Evolutionary conservation across 2,888 invertebrate genomes (phyloP).

Genomic region (Lycia hirtaria): DNA sequence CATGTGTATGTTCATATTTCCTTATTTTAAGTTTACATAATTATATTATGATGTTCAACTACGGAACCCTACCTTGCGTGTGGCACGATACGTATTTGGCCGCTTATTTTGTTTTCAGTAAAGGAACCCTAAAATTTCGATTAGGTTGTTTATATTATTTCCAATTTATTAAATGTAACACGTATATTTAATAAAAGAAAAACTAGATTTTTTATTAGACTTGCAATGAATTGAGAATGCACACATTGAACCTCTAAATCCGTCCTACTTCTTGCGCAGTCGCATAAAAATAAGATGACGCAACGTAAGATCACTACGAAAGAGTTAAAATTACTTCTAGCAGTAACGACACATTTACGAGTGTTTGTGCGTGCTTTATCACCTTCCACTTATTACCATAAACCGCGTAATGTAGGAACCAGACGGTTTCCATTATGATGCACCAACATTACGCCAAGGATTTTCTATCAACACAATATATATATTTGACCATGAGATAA

Average conservation of each 20-base stretch:
- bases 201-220: too few species aligned
- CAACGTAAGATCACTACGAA: slow-evolving; percentile 59
- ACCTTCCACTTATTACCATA: slow-evolving; percentile 63
- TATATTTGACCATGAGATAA: slow-evolving; percentile 32
- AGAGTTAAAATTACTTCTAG: slow-evolving; percentile 43
- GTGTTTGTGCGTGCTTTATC: slow-evolving; percentile 76
- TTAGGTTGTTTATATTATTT: slow-evolving; percentile 40
- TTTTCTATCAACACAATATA: slow-evolving; percentile 34
- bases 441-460: slow-evolving; percentile 51
- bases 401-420: slow-evolving; percentile 60
- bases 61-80: too few species aligned
- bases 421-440: slow-evolving; percentile 57
- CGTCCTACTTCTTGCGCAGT: too few species aligned
- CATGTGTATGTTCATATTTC: too few species aligned
- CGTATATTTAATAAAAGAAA: too few species aligned
- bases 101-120: too few species aligned
- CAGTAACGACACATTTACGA: slow-evolving; percentile 62
- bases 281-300: too few species aligned
- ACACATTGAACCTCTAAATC: too few species aligned
- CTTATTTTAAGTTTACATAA: too few species aligned
- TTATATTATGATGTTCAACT: too few species aligned
- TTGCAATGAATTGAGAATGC: too few species aligned
- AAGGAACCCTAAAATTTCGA: slow-evolving; percentile 21
- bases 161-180: slow-evolving; percentile 45
- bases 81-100: too few species aligned